phyloP scores from a whole-genome alignment of 2,888 invertebrate species.

The Aporophyla nigra region DNA sequence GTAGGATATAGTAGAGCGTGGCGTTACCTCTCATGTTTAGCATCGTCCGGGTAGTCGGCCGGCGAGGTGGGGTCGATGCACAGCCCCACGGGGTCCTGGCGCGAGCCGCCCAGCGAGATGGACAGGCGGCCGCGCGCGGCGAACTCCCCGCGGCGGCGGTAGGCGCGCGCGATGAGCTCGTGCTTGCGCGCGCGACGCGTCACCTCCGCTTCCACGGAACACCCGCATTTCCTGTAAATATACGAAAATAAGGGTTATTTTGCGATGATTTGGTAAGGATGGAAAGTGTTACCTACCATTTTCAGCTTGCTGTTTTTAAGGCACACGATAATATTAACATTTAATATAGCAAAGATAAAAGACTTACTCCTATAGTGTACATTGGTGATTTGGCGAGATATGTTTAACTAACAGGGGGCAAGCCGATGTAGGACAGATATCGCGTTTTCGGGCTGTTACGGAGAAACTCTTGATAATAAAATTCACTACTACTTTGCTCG shows the following conservation, averaged over 20 bases:
- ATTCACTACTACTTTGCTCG: not conserved
- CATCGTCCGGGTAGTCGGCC: slow-evolving; percentile 83
- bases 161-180: slow-evolving; percentile 97
- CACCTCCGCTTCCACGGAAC: slow-evolving; percentile 92
- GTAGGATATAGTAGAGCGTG: not conserved
- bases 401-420: too few relatives aligned
- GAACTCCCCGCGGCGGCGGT: slow-evolving; percentile 96
- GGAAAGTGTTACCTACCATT: not conserved
- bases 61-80: slow-evolving; percentile 86
- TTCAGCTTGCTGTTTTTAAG: not conserved
- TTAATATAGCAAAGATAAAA: not conserved
- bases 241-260: slow-evolving; percentile 17
- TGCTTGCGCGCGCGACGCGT: slow-evolving; percentile 94
- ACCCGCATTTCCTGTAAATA: slow-evolving; percentile 92
- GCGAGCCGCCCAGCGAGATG: slow-evolving; percentile 96
- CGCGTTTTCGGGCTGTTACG: too few relatives aligned
- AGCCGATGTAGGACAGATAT: not conserved
- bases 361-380: not conserved
- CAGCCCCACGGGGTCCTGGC: slow-evolving; percentile 97
- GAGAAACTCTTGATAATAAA: not conserved
- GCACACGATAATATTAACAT: not conserved
- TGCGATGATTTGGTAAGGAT: not conserved
- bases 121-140: slow-evolving; percentile 96
- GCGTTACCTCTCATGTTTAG: slow-evolving; percentile 84
- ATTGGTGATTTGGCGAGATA: too few relatives aligned